phyloP scores from a whole-genome alignment of 2,888 invertebrate species.

The Cetonia aurata region DNA sequence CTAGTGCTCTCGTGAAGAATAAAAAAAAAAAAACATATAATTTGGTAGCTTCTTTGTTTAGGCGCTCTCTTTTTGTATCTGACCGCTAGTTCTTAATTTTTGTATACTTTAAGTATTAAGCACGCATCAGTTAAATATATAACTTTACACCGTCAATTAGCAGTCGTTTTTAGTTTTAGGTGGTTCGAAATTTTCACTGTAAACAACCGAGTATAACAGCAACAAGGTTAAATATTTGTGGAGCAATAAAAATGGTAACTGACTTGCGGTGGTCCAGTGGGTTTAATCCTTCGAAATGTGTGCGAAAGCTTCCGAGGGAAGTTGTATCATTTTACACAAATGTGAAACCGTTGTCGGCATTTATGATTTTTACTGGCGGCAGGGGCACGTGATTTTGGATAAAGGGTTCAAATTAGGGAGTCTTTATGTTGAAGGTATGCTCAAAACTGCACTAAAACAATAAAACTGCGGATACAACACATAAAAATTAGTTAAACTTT shows the following conservation, averaged over 20 bases:
- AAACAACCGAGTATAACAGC: constrained; percentile 31
- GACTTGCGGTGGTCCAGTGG: constrained; percentile 7
- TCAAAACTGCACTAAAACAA: constrained; percentile 24
- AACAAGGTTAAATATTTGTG: constrained; percentile 34
- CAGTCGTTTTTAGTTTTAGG: constrained; percentile 40
- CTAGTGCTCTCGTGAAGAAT: background rate
- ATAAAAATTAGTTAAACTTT: constrained; percentile 2
- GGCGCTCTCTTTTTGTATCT: background rate
- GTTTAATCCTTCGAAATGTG: background rate
- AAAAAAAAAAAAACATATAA: background rate
- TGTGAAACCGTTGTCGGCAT: background rate
- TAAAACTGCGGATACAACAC: background rate
- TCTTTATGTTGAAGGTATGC: background rate
- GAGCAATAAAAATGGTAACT: constrained; percentile 39
- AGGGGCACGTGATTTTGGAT: constrained; percentile 3
- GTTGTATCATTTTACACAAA: background rate
- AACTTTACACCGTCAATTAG: constrained; percentile 32
- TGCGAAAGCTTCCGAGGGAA: background rate
- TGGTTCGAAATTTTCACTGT: constrained; percentile 36
- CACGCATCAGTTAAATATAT: constrained; percentile 13
- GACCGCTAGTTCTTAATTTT: constrained; percentile 1
- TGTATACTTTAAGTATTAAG: constrained; percentile 18
- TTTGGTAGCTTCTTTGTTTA: background rate
- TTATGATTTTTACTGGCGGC: background rate
- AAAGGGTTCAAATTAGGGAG: constrained; percentile 31